A percentile compares a stretch with the other conserved stretches of the same genome.
phyloP scores from a whole-genome alignment of 2,113 vertebrate species.

The Hyaena hyaena region DNA sequence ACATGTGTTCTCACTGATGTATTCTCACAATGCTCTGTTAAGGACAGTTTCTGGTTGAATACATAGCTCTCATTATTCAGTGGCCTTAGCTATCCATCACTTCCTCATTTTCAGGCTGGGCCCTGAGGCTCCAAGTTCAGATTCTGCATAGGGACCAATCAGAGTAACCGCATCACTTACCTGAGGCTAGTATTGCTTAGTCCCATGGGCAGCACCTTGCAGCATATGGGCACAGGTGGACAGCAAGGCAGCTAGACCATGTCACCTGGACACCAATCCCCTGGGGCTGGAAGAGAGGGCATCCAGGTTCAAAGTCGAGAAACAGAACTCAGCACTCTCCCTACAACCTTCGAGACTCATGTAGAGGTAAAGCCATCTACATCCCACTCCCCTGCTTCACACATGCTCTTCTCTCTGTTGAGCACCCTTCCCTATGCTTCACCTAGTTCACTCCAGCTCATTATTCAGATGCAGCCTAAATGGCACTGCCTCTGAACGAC shows the following conservation, averaged over 20 bases:
- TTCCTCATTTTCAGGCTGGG: not conserved
- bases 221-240: not conserved
- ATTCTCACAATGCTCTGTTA: not conserved
- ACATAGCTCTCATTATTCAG: not conserved
- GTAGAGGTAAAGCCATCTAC: fast-evolving
- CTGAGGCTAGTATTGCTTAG: not conserved
- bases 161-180: not conserved
- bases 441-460: not conserved
- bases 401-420: not conserved
- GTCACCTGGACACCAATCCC: not conserved
- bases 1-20: not conserved
- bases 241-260: not conserved
- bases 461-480: no score
- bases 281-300: not conserved
- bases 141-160: not conserved
- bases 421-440: fast-evolving
- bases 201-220: fast-evolving
- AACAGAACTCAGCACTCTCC: not conserved
- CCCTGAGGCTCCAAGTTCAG: not conserved
- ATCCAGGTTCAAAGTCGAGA: not conserved
- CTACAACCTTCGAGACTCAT: not conserved
- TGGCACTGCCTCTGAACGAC: not conserved
- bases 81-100: not conserved
- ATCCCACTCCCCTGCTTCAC: no score
- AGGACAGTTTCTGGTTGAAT: not conserved